Evolutionary conservation across 2,113 vertebrate genomes (phyloP).

Genomic region (Channa maculata): DNA sequence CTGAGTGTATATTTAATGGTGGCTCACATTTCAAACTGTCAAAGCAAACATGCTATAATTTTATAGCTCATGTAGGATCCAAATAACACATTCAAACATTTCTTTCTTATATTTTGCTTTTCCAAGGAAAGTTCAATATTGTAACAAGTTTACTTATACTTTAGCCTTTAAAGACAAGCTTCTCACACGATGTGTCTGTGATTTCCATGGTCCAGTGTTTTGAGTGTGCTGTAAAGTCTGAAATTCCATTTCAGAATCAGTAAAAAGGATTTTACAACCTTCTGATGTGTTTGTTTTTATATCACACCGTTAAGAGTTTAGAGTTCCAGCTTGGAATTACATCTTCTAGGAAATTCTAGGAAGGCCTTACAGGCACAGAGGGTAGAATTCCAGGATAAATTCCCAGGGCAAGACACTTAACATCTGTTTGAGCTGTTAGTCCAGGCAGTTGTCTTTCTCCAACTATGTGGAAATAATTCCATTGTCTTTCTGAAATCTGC

Average conservation of each 20-base stretch:
- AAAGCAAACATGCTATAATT: conserved; percentile 7
- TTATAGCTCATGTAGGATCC: not conserved
- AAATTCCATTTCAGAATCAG: conserved; percentile 25
- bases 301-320: not conserved
- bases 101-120: conserved; percentile 14
- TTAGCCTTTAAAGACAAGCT: not conserved
- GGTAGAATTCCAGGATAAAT: conserved; percentile 38
- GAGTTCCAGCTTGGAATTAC: conserved; percentile 23
- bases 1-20: conserved; percentile 39
- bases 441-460: conserved; percentile 41
- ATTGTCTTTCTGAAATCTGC: conserved; percentile 4
- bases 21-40: conserved; percentile 46
- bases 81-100: not conserved
- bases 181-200: not conserved
- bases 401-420: conserved; percentile 42
- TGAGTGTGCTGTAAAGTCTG: conserved; percentile 10
- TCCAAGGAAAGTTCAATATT: not conserved
- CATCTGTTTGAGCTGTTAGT: conserved; percentile 57
- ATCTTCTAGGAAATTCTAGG: conserved; percentile 32
- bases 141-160: not conserved
- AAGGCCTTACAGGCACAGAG: conserved; percentile 22
- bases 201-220: not conserved
- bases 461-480: conserved; percentile 10
- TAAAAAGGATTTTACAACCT: conserved; percentile 5
- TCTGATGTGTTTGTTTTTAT: conserved; percentile 30